Evolutionary conservation across 2,888 invertebrate genomes (phyloP).

Genomic region (Nomada lathburiana): DNA sequence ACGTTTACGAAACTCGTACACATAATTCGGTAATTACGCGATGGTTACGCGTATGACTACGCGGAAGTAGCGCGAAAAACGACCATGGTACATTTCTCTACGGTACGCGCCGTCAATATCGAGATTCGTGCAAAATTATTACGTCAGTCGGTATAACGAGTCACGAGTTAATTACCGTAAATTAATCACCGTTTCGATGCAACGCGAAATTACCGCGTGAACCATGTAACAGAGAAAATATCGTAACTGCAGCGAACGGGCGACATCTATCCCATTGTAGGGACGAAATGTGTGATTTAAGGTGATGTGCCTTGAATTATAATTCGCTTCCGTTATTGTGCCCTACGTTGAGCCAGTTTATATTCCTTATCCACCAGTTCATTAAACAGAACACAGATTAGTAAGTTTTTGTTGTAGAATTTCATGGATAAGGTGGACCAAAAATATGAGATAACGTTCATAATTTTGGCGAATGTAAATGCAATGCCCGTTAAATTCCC

Average conservation of each 20-base stretch:
- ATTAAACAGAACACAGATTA: too few relatives aligned
- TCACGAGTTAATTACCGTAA: conserved; percentile 38
- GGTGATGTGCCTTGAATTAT: background rate
- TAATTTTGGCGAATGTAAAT: too few relatives aligned
- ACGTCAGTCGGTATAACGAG: conserved; percentile 12
- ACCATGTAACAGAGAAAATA: conserved; percentile 12
- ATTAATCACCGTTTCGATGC: conserved; percentile 42
- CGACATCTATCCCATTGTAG: background rate
- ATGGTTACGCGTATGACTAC: background rate
- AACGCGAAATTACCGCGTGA: conserved; percentile 20
- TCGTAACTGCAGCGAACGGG: conserved; percentile 12
- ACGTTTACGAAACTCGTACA: conserved; percentile 1
- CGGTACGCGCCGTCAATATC: background rate
- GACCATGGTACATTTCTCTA: conserved; percentile 1
- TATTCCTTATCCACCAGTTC: too few relatives aligned
- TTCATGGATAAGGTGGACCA: too few relatives aligned
- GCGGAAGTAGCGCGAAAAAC: conserved; percentile 1
- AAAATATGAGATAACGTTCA: too few relatives aligned
- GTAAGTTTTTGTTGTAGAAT: too few relatives aligned
- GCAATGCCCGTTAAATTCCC: too few relatives aligned
- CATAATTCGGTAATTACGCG: conserved; percentile 5
- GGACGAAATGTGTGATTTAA: conserved; percentile 11
- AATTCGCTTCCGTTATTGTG: conserved; percentile 2
- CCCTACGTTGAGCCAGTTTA: background rate
- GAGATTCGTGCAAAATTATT: conserved; percentile 10